phyloP scores from a whole-genome alignment of 2,888 invertebrate genomes.

The Drosophila mayaguana region DNA sequence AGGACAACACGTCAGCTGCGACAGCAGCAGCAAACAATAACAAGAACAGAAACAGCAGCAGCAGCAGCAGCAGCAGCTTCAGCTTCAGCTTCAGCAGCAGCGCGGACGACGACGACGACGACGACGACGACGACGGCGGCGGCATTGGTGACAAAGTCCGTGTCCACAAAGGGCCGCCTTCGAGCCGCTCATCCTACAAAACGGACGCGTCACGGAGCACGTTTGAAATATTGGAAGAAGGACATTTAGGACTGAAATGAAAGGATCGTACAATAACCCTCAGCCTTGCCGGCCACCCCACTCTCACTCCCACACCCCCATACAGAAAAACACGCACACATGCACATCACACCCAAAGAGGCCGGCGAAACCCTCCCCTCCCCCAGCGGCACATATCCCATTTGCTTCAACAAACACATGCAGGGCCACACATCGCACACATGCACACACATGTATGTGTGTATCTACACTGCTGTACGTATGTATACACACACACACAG shows the following conservation, averaged over 20 bases:
- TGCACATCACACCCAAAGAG: conserved; percentile 52
- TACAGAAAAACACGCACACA: conserved; percentile 51
- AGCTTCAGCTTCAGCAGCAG: conserved; percentile 8
- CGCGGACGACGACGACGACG: not conserved
- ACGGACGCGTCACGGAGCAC: conserved; percentile 79
- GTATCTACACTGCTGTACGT: conserved; percentile 40
- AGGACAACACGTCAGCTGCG: conserved; percentile 79
- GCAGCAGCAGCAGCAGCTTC: not conserved
- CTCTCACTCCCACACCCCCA: conserved; percentile 16
- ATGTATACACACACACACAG: not conserved
- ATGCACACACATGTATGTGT: conserved; percentile 25
- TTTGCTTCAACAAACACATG: conserved; percentile 74
- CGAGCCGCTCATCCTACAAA: conserved; percentile 73
- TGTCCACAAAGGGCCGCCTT: conserved; percentile 68
- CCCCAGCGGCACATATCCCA: conserved; percentile 69
- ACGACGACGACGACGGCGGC: not conserved
- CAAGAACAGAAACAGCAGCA: conserved; percentile 50
- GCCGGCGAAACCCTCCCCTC: conserved; percentile 60
- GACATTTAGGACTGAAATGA: conserved; percentile 80
- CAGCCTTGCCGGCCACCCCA: conserved; percentile 54
- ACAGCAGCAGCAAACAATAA: conserved; percentile 62
- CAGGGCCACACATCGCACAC: conserved; percentile 32
- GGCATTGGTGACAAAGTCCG: conserved; percentile 63
- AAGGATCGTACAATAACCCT: conserved; percentile 80
- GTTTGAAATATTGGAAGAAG: conserved; percentile 83